Conservation (phyloP, 1,140 invertebrate species). For the Paraescarpia echinospica region DNA sequence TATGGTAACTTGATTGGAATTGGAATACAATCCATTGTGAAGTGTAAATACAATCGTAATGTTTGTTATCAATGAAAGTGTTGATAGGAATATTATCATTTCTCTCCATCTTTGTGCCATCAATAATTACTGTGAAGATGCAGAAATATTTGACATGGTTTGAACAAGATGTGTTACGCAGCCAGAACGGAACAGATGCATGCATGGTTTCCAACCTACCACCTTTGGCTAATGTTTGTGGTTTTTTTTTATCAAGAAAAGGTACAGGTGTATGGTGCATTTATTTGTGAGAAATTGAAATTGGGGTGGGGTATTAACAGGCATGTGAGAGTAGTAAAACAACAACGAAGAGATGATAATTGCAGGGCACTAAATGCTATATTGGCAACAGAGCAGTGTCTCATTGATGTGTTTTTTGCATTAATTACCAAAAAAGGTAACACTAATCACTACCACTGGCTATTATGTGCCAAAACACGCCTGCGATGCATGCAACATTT, state of each 20-base stretch:
- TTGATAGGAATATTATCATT: not conserved
- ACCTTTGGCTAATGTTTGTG: not conserved
- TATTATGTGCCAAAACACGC: too few relatives aligned
- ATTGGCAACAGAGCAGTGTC: too few relatives aligned
- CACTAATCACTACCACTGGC: not conserved
- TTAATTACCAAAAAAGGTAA: not conserved
- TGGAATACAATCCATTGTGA: not conserved
- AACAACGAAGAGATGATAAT: too few relatives aligned
- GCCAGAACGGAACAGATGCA: not conserved
- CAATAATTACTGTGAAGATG: not conserved
- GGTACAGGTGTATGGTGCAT: not conserved
- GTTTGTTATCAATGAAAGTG: not conserved
- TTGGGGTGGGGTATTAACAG: too few relatives aligned
- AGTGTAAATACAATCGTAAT: not conserved
- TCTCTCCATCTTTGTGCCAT: not conserved
- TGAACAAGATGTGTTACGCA: not conserved
- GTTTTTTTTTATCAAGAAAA: not conserved
- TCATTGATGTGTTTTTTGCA: not conserved
- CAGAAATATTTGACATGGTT: not conserved
- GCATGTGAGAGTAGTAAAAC: too few relatives aligned
- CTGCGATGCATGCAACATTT: too few relatives aligned
- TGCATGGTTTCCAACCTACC: not conserved
- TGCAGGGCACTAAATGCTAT: too few relatives aligned
- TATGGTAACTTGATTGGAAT: not conserved
- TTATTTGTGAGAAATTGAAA: not conserved